Base-by-base conservation (phyloP, 1,140 invertebrate species). In the Drosophila kepulauana region DNA sequence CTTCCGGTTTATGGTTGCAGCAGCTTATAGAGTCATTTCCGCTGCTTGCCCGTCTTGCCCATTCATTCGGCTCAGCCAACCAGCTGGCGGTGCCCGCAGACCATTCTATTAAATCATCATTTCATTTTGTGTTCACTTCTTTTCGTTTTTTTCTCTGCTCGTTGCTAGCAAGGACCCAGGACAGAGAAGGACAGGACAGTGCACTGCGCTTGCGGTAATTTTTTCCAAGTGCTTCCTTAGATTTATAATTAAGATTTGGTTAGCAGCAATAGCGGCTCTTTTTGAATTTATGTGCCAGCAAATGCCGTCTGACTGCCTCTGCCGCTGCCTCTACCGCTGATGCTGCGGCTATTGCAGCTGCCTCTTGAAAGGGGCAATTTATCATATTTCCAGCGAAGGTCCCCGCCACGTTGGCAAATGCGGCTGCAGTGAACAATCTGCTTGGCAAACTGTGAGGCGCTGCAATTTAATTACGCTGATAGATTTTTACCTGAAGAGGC, bases 241-340 rank as follows among this genome's bases (percentile, higher is more conserved):
- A 90, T 90, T 90, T 90, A 90, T 90, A 90, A 90, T 90, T 90
- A 90, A 90, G 87, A 90, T 90, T 90, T 86, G 87, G 87, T 86
- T 82, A 82, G 87, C 79, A 86, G 82, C 81, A 78, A 90, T 82
- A 81, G 79, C 77, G 74, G 77, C 69, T 67, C 73, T 78, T 75
- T 75, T 69, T 79, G 61, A 79, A 79, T 79, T 79, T 79, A 79
- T 79, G 78, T 73, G 75, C 62, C 71, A 57, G 70, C 75, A 74
- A 77, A 66, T 73, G 64, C 45, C 57, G 67, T 59, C 59, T 20
- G 65, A 56, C 66, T 68, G 58, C 66, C 57, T 11, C 45, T 66
- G 33, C 52, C 25, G 13, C 52, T 49, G 58, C 66, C 25, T 15
- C 52, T 49, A 51, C 66, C 30, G 56, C 64, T 28, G 30, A 38